A percentile compares a stretch with the other conserved stretches of the same genome.
Evolutionary conservation across 2,113 vertebrate species (phyloP).

Genomic region (Procapra przewalskii): DNA sequence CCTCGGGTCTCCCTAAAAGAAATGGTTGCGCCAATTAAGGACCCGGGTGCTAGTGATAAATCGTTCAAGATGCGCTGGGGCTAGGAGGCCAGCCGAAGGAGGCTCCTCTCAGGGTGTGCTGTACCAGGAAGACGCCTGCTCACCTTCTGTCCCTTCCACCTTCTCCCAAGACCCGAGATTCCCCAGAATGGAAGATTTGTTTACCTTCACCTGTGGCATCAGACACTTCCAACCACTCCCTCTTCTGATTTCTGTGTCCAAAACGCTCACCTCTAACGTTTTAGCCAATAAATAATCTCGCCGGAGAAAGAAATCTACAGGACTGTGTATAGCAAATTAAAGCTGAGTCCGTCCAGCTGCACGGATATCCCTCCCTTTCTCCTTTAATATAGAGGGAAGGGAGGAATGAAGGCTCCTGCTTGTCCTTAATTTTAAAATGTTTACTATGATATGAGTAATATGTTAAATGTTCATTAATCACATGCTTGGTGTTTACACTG

Average conservation of each 20-base stretch:
- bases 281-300: not conserved
- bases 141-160: too few species aligned
- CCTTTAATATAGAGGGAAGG: not conserved
- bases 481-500: not conserved
- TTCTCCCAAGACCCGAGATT: not conserved
- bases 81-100: not conserved
- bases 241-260: not conserved
- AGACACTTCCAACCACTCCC: not conserved
- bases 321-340: not conserved
- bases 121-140: not conserved
- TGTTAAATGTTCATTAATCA: not conserved
- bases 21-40: not conserved
- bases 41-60: not conserved
- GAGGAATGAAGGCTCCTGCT: not conserved
- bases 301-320: not conserved
- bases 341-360: not conserved
- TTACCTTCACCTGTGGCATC: constrained; percentile 30
- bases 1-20: not conserved
- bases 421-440: not conserved
- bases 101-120: not conserved
- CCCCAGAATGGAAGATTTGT: not conserved
- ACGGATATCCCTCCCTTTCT: not conserved
- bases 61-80: not conserved
- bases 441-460: not conserved
- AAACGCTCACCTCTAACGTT: not conserved